Evolutionary conservation across 1,140 invertebrate genomes (phyloP).

Genomic region (Eupeodes corollae): DNA sequence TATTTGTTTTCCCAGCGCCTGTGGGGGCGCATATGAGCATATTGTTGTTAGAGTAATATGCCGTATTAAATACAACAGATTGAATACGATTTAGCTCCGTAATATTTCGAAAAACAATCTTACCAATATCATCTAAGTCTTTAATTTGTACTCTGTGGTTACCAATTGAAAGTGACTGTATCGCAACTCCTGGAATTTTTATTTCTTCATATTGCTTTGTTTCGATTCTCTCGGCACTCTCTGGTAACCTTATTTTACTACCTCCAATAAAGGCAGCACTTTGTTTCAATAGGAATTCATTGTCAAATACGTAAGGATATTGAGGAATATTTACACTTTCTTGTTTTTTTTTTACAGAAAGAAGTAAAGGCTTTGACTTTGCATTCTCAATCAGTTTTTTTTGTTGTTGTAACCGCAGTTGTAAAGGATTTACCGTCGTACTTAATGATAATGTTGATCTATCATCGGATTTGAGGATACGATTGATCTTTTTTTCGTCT

Average conservation of each 20-base stretch:
- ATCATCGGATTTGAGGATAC: conserved; percentile 46
- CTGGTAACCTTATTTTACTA: conserved; percentile 66
- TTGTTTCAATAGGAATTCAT: conserved; percentile 53
- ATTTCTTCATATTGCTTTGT: conserved; percentile 76
- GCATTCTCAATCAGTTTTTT: conserved; percentile 37
- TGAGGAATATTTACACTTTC: conserved; percentile 18
- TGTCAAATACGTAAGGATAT: conserved; percentile 81
- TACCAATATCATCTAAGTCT: conserved; percentile 72
- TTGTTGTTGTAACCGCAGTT: conserved; percentile 39
- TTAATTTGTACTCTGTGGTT: conserved; percentile 58
- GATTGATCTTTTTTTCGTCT: conserved; percentile 74
- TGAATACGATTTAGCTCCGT: conserved; percentile 88
- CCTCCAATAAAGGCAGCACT: conserved; percentile 67
- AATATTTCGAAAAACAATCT: conserved; percentile 77
- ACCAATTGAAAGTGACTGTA: conserved; percentile 51
- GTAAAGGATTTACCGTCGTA: conserved; percentile 31
- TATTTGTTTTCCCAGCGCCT: conserved; percentile 96
- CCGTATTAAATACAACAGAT: conserved; percentile 87
- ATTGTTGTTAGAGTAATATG: conserved; percentile 95
- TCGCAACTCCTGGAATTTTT: conserved; percentile 65
- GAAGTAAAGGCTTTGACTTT: no score
- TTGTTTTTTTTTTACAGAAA: conserved; percentile 31
- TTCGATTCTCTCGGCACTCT: conserved; percentile 58
- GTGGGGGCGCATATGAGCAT: conserved; percentile 92
- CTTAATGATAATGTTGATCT: conserved; percentile 36